phyloP scores from a whole-genome alignment of 92 coral and sea anemone species.

The Zoanthus sociatus region DNA sequence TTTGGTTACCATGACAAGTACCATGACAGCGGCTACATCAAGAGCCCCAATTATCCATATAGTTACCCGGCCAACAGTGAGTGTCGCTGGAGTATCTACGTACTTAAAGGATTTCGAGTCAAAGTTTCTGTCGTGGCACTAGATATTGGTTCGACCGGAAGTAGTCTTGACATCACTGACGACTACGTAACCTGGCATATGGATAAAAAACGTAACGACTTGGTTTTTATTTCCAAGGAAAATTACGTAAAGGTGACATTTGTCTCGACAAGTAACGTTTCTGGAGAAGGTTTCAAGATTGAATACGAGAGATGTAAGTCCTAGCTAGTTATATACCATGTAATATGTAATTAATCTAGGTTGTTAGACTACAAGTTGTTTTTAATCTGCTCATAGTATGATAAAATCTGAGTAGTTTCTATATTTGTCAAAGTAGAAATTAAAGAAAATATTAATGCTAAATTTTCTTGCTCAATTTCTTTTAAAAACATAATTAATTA shows the following conservation, averaged over 20 bases:
- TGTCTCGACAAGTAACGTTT: slow-evolving; percentile 26
- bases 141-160: slow-evolving; percentile 36
- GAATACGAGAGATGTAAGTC: slow-evolving; percentile 65
- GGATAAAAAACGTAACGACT: background rate
- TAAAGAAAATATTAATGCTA: too few relatives aligned
- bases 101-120: slow-evolving; percentile 60
- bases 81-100: slow-evolving; percentile 78
- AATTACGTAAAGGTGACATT: slow-evolving; percentile 56
- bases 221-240: slow-evolving; percentile 56
- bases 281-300: slow-evolving; percentile 66
- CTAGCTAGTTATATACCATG: background rate
- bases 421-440: too few relatives aligned
- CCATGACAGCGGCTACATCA: slow-evolving; percentile 71
- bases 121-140: slow-evolving; percentile 12
- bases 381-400: too few relatives aligned
- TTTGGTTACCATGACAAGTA: slow-evolving; percentile 72
- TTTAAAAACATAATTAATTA: too few relatives aligned
- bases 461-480: too few relatives aligned
- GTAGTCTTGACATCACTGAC: slow-evolving; percentile 38
- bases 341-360: too few relatives aligned
- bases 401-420: too few relatives aligned
- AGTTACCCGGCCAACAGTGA: slow-evolving; percentile 51
- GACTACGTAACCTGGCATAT: slow-evolving; percentile 26
- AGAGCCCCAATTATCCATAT: slow-evolving; percentile 69
- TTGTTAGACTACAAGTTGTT: background rate